A percentile compares a stretch with the other conserved stretches of the same genome.
phyloP scores from a whole-genome alignment of 2,797 vertebrate species.

The Labeo calbasu region DNA sequence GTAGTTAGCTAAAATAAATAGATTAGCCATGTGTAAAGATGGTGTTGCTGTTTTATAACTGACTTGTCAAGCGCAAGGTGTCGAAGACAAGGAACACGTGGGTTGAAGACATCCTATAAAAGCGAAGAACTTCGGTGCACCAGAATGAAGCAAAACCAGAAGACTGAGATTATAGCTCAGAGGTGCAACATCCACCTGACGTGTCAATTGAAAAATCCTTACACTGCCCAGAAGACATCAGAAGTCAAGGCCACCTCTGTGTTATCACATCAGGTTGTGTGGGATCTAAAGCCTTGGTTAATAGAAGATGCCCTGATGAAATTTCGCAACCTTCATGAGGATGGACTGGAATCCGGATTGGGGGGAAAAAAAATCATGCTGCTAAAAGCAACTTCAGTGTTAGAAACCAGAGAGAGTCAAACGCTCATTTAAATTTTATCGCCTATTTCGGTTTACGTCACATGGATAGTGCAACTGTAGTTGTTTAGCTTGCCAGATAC shows the following conservation, averaged over 20 bases:
- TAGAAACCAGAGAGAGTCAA: neutral
- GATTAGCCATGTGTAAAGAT: neutral
- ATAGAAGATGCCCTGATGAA: neutral
- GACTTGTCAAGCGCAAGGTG: neutral
- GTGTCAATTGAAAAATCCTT: neutral
- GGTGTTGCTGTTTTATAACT: neutral
- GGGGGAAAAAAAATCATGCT: neutral
- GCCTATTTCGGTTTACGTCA: neutral
- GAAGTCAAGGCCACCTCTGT: conserved; percentile 2
- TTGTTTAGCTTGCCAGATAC: conserved; percentile 20
- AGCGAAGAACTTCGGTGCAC: neutral
- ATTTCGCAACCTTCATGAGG: neutral
- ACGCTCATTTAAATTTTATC: neutral
- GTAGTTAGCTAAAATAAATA: neutral
- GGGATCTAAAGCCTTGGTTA: neutral
- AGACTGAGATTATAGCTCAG: neutral
- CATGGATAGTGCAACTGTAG: conserved; percentile 24
- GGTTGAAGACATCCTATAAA: neutral
- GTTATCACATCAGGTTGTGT: neutral
- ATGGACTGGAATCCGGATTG: neutral
- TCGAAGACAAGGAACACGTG: neutral
- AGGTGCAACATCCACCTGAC: neutral
- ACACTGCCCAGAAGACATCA: neutral
- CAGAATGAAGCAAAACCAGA: neutral
- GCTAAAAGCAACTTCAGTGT: neutral